phyloP scores from a whole-genome alignment of 2,888 invertebrate species.

The Dromius quadrimaculatus region DNA sequence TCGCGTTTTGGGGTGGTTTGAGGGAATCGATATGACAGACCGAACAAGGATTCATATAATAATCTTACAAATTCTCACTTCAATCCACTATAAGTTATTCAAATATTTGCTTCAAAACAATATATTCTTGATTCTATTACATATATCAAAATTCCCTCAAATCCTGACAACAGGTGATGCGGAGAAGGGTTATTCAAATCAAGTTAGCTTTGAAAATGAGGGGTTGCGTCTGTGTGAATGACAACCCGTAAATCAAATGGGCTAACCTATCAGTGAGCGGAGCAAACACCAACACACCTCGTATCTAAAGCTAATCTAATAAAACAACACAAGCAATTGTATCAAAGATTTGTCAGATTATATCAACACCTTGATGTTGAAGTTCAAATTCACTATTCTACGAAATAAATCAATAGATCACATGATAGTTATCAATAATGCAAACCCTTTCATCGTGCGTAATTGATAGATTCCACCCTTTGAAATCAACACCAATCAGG shows the following conservation, averaged over 20 bases:
- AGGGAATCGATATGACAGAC: constrained; percentile 25
- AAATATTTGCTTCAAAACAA: too few relatives aligned
- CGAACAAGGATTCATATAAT: background rate
- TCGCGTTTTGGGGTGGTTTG: constrained; percentile 30
- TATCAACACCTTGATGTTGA: constrained; percentile 13
- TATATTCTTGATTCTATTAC: too few relatives aligned
- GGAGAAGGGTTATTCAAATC: background rate
- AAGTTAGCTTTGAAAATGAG: constrained; percentile 1
- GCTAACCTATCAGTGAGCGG: background rate
- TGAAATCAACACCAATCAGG: too few relatives aligned
- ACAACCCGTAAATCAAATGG: background rate
- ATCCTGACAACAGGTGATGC: background rate
- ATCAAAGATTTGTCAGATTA: constrained; percentile 9
- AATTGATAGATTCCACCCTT: too few relatives aligned
- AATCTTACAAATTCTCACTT: too few relatives aligned
- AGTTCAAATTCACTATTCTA: too few relatives aligned
- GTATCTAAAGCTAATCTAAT: background rate
- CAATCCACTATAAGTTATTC: too few relatives aligned
- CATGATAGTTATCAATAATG: too few relatives aligned
- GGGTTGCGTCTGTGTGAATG: background rate
- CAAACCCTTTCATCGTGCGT: too few relatives aligned
- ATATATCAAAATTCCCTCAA: too few relatives aligned
- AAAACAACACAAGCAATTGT: constrained; percentile 13
- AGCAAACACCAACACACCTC: constrained; percentile 6
- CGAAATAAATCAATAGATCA: background rate